Evolutionary conservation across 2,797 vertebrate species (phyloP).

Genomic region (Diplodus sargus): DNA sequence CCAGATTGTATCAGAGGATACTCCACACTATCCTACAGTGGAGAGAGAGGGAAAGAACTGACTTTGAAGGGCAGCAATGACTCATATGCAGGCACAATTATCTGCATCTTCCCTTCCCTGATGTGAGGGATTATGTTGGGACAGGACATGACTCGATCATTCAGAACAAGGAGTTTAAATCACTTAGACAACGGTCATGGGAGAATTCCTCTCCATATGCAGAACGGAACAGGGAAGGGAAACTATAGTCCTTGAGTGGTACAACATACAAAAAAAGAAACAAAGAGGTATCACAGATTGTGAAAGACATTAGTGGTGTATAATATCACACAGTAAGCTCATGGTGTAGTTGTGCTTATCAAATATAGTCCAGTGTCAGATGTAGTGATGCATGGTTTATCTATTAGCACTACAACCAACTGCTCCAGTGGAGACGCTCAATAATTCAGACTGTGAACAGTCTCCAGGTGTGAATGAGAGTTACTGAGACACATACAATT

Average conservation of each 20-base stretch:
- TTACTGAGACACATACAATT: too few relatives aligned
- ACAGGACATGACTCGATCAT: too few relatives aligned
- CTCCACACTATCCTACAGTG: slow-evolving; percentile 86
- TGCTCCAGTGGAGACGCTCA: too few relatives aligned
- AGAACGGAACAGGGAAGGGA: slow-evolving; percentile 8
- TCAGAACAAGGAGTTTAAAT: slow-evolving; percentile 9
- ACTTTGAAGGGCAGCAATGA: background rate
- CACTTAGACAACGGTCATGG: background rate
- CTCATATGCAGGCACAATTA: background rate
- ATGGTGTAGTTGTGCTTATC: background rate
- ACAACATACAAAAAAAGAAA: background rate
- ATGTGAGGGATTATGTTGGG: slow-evolving; percentile 4
- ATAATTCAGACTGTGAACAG: too few relatives aligned
- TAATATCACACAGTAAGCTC: background rate
- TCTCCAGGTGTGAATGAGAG: too few relatives aligned
- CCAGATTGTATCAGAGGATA: slow-evolving; percentile 91
- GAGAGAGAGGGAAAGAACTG: background rate
- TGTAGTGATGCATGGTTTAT: background rate
- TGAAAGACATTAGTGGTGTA: background rate
- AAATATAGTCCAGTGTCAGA: background rate
- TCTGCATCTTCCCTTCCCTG: slow-evolving; percentile 18
- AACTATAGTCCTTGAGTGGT: background rate
- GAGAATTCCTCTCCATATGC: background rate
- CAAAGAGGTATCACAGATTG: background rate
- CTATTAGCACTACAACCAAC: too few relatives aligned